Evolutionary conservation across 2,113 vertebrate species (phyloP).

Genomic region (Ovis canadensis): DNA sequence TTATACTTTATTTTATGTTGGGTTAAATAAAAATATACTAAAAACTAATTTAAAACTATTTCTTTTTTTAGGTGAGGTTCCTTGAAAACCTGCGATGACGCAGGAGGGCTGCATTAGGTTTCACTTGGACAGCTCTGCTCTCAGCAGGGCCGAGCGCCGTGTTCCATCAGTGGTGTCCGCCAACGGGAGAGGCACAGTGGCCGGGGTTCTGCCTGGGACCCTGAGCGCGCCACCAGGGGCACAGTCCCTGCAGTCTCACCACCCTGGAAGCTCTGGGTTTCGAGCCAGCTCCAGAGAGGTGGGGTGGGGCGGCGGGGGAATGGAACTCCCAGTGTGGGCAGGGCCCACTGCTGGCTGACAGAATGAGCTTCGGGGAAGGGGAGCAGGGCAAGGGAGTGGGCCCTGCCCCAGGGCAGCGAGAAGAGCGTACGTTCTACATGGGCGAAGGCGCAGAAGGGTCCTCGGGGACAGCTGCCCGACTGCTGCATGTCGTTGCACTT

Average conservation of each 20-base stretch:
- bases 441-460: slow-evolving; percentile 99
- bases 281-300: neutral
- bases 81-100: neutral
- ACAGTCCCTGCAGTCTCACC: neutral
- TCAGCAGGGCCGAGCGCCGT: neutral
- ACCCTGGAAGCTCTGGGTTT: neutral
- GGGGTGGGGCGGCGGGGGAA: neutral
- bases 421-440: slow-evolving; percentile 92
- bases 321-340: neutral
- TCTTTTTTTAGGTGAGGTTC: neutral
- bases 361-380: no score
- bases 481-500: slow-evolving; percentile 99
- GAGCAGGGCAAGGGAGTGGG: neutral
- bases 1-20: neutral
- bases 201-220: neutral
- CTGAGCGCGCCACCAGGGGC: neutral
- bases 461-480: slow-evolving; percentile 95
- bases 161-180: neutral
- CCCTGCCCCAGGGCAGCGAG: neutral
- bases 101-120: neutral
- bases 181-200: neutral
- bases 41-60: neutral
- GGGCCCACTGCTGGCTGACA: neutral
- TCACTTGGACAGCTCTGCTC: neutral
- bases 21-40: neutral